Base-by-base conservation (phyloP, 92 coral and sea anemone species). In the Parazoanthus swiftii region DNA sequence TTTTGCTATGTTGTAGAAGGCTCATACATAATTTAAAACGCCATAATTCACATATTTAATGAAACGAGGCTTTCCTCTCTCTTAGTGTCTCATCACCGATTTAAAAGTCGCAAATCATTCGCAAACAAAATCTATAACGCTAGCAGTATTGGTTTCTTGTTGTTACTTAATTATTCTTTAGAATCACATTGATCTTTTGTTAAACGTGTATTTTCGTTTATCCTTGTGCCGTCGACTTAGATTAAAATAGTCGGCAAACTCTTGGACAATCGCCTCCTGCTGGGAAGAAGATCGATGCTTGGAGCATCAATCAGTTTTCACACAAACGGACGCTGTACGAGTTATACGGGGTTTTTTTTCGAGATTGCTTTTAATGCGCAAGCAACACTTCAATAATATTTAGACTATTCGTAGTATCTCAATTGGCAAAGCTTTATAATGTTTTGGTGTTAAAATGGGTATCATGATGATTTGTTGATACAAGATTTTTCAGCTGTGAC, bases 181-280 rank as follows among this genome's bases (percentile, higher is more conserved):
- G 37, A 81, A 38, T 23, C 54, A 80, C 48, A 82, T 90, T 90
- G 67, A 81, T 89, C 67, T 90, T 86, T 65, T 20, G n/a, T 46
- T 46, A 25, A 54, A 73, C 81, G 79, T 73, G 37, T 73, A 58
- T 80, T 71, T 66, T 51, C 11, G 23, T 39, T 25, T 39, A 5
- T 42, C 50, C 48, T 35, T 21, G 0, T 29, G 39, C 46, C 77
- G 10, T 76, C 25, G 81, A 85, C 85, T 85, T 85, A 70, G 67
- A 68, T 65, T 63, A 70, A 50, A 38, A 74, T 39, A 26, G 39
- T 33, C 38, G 44, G 4, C 23, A 21, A 74, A 74, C 8, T 76
- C 46, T 76, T 6, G 13, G 35, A 75, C 29, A 76, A 38, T 58
- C 23, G 23, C 48, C 51, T 18, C 79, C 51, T 26, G 39, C 79